Conservation (phyloP, 2,888 invertebrate species). For the Hypselothyrea guttata region DNA sequence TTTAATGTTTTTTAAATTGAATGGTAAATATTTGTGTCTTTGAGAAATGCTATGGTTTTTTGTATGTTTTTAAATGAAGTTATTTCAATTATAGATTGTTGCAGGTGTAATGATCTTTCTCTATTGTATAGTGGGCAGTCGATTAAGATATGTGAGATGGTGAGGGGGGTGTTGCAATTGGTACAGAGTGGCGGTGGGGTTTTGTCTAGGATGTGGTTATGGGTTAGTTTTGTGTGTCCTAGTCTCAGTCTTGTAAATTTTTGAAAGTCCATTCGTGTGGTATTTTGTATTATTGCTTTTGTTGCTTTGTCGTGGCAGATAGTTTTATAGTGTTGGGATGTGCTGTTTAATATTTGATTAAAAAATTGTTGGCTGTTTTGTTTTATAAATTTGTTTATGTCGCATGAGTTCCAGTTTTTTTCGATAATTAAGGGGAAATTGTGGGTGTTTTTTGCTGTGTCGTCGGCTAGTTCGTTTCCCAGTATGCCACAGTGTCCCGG, state of each 20-base stretch:
- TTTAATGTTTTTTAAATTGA: conserved; percentile 2
- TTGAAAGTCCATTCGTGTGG: conserved; percentile 1
- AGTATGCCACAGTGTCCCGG: conserved; percentile 14
- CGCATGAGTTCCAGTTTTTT: conserved; percentile 1
- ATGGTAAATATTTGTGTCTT: conserved; percentile 1
- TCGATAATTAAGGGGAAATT: conserved; percentile 8
- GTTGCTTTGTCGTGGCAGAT: conserved; percentile 6
- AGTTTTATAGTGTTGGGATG: conserved; percentile 8
- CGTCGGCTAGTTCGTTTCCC: conserved; percentile 12
- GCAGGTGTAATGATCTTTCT: conserved; percentile 2
- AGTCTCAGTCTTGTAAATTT: conserved; percentile 12
- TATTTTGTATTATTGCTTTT: conserved; percentile 4
- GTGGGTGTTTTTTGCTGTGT: conserved; percentile 9
- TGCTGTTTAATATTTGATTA: conserved; percentile 6
- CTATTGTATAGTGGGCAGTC: conserved; percentile 4
- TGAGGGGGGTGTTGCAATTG: conserved; percentile 1
- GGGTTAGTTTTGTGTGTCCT: conserved; percentile 5
- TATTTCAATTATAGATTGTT: conserved; percentile 1
- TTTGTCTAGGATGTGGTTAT: conserved; percentile 4
- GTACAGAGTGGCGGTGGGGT: conserved; percentile 1
- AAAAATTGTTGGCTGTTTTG: conserved; percentile 1
- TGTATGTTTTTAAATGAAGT: not conserved
- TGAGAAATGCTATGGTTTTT: conserved; percentile 2
- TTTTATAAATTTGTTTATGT: conserved; percentile 3
- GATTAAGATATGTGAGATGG: not conserved